Evolutionary conservation across 2,888 invertebrate genomes (phyloP).

Genomic region (Odiellus spinosus): DNA sequence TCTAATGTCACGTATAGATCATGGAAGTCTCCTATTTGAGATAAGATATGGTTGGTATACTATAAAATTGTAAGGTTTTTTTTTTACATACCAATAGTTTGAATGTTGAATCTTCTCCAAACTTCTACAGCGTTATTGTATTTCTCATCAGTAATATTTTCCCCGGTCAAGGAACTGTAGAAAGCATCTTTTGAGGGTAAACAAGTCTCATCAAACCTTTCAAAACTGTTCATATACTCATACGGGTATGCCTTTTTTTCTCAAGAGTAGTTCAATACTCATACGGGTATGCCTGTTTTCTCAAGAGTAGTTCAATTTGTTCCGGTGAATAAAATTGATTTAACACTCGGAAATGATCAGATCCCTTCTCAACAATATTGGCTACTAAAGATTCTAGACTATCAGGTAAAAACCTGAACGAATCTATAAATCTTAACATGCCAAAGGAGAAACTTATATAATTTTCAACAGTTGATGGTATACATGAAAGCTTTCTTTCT

Average conservation of each 20-base stretch:
- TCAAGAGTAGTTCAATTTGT: slow-evolving; percentile 14
- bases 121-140: slow-evolving; percentile 20
- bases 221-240: too few species aligned
- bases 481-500: not conserved
- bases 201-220: too few species aligned
- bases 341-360: too few species aligned
- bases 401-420: slow-evolving; percentile 1
- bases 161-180: slow-evolving; percentile 11
- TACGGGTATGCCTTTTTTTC: too few species aligned
- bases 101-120: slow-evolving; percentile 18
- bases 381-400: slow-evolving; percentile 2
- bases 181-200: too few species aligned
- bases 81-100: slow-evolving; percentile 21
- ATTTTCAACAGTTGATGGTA: slow-evolving; percentile 4
- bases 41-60: too few species aligned
- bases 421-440: slow-evolving; percentile 2
- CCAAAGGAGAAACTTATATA: slow-evolving; percentile 4
- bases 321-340: slow-evolving; percentile 18
- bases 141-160: slow-evolving; percentile 17
- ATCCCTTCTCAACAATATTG: too few species aligned
- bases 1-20: slow-evolving; percentile 21
- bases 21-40: too few species aligned
- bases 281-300: too few species aligned
- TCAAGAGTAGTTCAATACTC: too few species aligned
- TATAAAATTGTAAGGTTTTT: too few species aligned